Conservation (phyloP, 37 sponge, comb jelly and placozoan species). For the Beroe ovata region DNA sequence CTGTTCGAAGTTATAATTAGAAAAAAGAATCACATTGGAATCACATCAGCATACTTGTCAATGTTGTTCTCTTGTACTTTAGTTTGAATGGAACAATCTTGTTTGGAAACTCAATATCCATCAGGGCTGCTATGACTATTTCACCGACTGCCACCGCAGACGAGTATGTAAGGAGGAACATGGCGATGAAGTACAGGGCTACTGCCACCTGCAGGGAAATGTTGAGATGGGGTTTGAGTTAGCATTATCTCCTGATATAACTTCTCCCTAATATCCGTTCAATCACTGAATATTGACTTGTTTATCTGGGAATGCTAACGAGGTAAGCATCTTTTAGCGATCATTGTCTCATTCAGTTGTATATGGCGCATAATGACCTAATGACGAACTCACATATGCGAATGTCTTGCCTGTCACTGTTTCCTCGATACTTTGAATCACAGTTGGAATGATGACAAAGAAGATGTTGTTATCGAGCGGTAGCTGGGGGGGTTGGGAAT, state of each 20-base stretch:
- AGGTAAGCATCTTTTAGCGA: neutral
- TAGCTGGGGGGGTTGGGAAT: too few species aligned
- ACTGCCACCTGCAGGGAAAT: constrained; percentile 23
- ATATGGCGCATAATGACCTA: too few species aligned
- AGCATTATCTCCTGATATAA: neutral
- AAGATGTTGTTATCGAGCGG: constrained; percentile 25
- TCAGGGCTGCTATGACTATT: constrained; percentile 24
- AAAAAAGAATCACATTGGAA: too few species aligned
- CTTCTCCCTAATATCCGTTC: neutral
- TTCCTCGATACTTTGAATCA: neutral
- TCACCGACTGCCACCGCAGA: constrained; percentile 41
- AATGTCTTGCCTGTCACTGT: neutral
- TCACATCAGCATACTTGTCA: constrained; percentile 45
- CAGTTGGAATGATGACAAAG: constrained; percentile 39
- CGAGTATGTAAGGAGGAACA: neutral
- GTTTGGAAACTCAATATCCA: constrained; percentile 65
- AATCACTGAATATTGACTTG: neutral
- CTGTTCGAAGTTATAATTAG: too few species aligned
- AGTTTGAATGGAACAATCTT: constrained; percentile 17
- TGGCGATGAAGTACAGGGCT: constrained; percentile 32
- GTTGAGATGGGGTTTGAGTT: neutral
- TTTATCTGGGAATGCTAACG: neutral
- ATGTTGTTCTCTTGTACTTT: neutral
- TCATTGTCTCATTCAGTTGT: neutral
- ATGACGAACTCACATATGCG: constrained; percentile 25